Percentiles rank a stretch among this genome's conserved stretches.
phyloP scores from a whole-genome alignment of 2,113 vertebrate genomes.

The Pipra filicauda region DNA sequence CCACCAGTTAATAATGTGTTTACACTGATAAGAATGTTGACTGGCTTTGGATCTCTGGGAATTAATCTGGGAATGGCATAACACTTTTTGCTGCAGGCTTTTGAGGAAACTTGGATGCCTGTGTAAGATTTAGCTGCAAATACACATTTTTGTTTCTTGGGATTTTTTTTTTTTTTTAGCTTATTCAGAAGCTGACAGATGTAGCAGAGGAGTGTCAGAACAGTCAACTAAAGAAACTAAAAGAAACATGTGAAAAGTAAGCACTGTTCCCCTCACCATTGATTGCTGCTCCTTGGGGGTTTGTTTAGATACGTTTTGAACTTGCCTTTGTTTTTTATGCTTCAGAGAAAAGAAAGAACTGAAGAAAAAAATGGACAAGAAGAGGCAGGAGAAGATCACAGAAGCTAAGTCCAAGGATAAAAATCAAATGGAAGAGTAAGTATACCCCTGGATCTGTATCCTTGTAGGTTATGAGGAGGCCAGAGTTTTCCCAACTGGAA shows the following conservation, averaged over 20 bases:
- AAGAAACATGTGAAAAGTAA: constrained; percentile 96
- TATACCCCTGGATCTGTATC: background rate
- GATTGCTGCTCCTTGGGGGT: background rate
- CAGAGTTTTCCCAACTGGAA: background rate
- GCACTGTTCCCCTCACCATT: background rate
- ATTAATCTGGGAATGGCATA: background rate
- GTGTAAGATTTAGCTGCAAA: background rate
- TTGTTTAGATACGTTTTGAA: background rate
- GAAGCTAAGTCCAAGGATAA: constrained; percentile 95
- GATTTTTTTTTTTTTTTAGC: constrained; percentile 67
- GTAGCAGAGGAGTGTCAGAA: constrained; percentile 95
- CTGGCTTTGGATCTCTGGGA: background rate
- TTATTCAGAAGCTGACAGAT: constrained; percentile 91
- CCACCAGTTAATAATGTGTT: background rate
- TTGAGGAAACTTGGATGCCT: background rate
- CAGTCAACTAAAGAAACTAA: constrained; percentile 91
- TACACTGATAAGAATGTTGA: background rate
- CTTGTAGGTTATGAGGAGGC: background rate
- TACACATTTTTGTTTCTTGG: background rate
- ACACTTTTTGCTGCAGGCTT: background rate
- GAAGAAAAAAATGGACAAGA: constrained; percentile 98
- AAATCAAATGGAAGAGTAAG: constrained; percentile 95
- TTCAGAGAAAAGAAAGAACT: constrained; percentile 95
- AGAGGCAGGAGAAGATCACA: constrained; percentile 94
- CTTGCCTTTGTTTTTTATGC: background rate